A percentile compares a stretch with the other conserved stretches of the same genome.
These are phyloP conservation scores for Eupeodes latifasciatus DNA, from an alignment of 2,888 invertebrate genomes.

Conservation along the genomic window DNA sequence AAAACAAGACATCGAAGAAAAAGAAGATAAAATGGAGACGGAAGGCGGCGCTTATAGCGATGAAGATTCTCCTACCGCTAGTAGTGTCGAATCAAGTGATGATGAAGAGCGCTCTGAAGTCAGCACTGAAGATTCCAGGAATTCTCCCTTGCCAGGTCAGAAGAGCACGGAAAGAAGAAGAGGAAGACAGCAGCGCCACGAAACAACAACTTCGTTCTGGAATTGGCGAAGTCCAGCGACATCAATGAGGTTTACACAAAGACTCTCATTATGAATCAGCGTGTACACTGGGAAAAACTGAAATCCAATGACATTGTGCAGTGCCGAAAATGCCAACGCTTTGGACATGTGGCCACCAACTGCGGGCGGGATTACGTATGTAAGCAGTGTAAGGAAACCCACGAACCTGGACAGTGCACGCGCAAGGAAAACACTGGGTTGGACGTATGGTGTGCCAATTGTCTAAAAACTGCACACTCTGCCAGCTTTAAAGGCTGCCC, in stretches of 20 bases:
- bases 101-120: no score
- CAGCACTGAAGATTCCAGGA: no score
- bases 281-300: not conserved
- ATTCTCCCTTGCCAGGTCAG: no score
- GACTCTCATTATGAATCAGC: not conserved
- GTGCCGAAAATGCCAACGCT: slow-evolving; percentile 5
- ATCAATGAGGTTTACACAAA: not conserved
- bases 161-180: no score
- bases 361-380: not conserved
- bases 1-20: no score
- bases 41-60: no score
- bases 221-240: not conserved
- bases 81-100: no score
- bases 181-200: no score
- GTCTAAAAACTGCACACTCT: not conserved
- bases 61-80: no score
- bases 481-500: not conserved
- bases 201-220: not conserved
- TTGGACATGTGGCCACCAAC: not conserved
- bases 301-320: not conserved
- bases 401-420: not conserved
- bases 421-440: not conserved
- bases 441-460: not conserved
- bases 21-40: no score
- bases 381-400: not conserved